Percentiles rank a stretch among this genome's conserved stretches.
Conservation (phyloP, 2,888 invertebrate species). For the Nudaria mundana region DNA sequence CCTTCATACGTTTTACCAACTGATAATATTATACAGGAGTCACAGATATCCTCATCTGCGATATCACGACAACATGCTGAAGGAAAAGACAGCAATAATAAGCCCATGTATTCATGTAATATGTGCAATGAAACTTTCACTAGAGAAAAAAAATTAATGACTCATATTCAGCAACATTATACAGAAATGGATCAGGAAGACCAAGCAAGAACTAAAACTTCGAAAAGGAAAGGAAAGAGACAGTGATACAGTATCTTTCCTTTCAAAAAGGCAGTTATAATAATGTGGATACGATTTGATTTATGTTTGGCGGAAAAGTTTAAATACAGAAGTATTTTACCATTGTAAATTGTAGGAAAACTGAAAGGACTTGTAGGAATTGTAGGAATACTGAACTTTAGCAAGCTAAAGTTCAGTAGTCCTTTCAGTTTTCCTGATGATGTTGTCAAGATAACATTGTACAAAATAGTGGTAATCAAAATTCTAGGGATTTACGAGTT, state of each 20-base stretch:
- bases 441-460: too few species aligned
- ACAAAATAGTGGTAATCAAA: too few species aligned
- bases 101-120: conserved; percentile 58
- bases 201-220: conserved; percentile 36
- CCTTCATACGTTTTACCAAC: conserved; percentile 71
- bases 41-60: conserved; percentile 65
- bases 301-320: too few species aligned
- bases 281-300: too few species aligned
- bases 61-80: conserved; percentile 29
- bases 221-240: conserved; percentile 37
- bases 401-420: too few species aligned
- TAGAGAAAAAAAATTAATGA: conserved; percentile 65
- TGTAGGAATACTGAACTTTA: neutral
- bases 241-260: conserved; percentile 7
- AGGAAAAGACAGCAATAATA: conserved; percentile 33
- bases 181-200: conserved; percentile 66
- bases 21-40: conserved; percentile 69
- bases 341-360: neutral
- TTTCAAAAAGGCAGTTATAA: neutral
- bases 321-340: neutral
- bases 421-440: too few species aligned
- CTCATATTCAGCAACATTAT: conserved; percentile 70
- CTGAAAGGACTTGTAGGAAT: neutral
- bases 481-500: too few species aligned
- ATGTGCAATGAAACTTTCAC: conserved; percentile 65